Evolutionary conservation across 2,888 invertebrate genomes (phyloP).

Genomic region (Chironomus riparius): DNA sequence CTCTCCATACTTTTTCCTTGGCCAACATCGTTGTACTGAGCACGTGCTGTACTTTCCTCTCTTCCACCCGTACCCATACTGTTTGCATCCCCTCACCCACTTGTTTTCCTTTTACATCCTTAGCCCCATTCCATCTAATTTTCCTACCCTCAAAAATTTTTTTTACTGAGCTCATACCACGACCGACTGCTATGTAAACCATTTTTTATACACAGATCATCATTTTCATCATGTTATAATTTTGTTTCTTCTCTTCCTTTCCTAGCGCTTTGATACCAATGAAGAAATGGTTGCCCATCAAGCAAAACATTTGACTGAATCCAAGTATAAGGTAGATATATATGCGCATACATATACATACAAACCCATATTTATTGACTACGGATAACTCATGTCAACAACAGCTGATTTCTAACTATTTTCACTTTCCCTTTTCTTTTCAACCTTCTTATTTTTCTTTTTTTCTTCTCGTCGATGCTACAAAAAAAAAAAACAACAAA

Average conservation of each 20-base stretch:
- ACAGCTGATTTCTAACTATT: neutral
- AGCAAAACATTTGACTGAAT: constrained; percentile 27
- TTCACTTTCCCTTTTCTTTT: neutral
- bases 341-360: too few species aligned
- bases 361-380: neutral
- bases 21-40: neutral
- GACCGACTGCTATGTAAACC: neutral
- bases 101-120: neutral
- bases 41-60: neutral
- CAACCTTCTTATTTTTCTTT: neutral
- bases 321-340: constrained; percentile 11
- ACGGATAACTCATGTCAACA: neutral
- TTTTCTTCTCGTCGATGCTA: neutral
- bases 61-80: neutral
- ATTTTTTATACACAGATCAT: neutral
- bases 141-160: neutral
- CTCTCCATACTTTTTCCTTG: neutral
- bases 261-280: constrained; percentile 28
- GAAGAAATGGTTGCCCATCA: constrained; percentile 28
- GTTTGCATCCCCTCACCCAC: neutral
- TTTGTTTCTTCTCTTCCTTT: neutral
- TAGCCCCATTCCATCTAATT: neutral
- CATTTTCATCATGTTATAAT: neutral
- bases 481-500: neutral
- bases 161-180: neutral